phyloP scores from a whole-genome alignment of 2,113 vertebrate genomes.

The Azemiops feae region DNA sequence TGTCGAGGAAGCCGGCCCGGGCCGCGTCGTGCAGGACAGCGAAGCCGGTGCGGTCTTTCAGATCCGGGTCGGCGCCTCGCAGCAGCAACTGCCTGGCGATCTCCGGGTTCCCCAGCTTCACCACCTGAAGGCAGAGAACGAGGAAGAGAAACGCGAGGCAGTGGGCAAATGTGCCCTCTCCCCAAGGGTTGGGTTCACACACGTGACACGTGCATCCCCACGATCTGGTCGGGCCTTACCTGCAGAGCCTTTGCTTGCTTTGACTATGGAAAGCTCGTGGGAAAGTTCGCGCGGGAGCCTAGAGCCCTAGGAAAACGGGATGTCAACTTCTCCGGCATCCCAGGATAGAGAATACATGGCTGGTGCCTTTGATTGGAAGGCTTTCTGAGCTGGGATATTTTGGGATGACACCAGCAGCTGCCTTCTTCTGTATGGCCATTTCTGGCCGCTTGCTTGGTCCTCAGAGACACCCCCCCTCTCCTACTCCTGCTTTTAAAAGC shows the following conservation, averaged over 20 bases:
- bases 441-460: neutral
- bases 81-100: slow-evolving; percentile 75
- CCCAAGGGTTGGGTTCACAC: neutral
- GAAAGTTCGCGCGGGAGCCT: neutral
- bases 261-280: neutral
- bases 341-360: neutral
- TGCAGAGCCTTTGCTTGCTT: neutral
- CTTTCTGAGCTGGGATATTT: neutral
- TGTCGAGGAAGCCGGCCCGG: slow-evolving; percentile 84
- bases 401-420: neutral
- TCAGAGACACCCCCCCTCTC: neutral
- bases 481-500: neutral
- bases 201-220: neutral
- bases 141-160: neutral
- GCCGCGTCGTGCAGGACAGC: slow-evolving; percentile 88
- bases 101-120: slow-evolving; percentile 78
- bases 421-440: neutral
- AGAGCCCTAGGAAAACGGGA: neutral
- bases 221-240: neutral
- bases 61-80: slow-evolving; percentile 78
- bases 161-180: neutral
- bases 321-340: neutral
- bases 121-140: slow-evolving; percentile 74
- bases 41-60: slow-evolving; percentile 79
- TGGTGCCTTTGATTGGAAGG: neutral